Percentiles rank a stretch among this genome's conserved stretches.
Evolutionary conservation across 2,888 invertebrate genomes (phyloP).

Genomic region (Apotomis turbidana): DNA sequence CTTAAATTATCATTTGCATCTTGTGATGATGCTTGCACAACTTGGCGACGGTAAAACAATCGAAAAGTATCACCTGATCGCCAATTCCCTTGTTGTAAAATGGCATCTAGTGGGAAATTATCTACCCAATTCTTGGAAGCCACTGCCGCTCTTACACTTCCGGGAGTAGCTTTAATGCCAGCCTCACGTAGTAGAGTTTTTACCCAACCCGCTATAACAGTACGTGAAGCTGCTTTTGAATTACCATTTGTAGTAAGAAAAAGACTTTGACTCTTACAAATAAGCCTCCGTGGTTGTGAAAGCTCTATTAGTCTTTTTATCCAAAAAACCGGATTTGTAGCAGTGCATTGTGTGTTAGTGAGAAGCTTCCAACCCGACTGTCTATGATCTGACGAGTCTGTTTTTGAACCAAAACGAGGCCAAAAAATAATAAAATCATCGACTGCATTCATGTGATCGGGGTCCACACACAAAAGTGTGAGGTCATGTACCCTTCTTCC

Average conservation of each 20-base stretch:
- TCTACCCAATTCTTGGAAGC: conserved; percentile 13
- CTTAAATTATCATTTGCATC: too few species aligned
- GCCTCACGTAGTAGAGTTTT: conserved; percentile 1
- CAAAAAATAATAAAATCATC: neutral
- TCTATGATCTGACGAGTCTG: neutral
- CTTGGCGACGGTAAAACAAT: neutral
- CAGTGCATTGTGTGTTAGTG: neutral
- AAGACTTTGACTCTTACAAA: neutral
- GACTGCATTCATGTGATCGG: neutral
- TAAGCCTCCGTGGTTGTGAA: neutral
- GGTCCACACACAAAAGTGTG: neutral
- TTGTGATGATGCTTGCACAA: neutral
- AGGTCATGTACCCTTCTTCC: neutral
- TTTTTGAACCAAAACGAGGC: neutral
- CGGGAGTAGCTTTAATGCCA: conserved; percentile 10
- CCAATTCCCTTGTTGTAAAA: conserved; percentile 38
- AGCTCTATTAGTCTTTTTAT: conserved; percentile 5
- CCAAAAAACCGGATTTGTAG: neutral
- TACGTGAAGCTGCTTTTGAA: neutral
- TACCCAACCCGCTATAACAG: neutral
- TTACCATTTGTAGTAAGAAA: neutral
- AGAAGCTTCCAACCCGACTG: neutral
- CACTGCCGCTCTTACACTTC: conserved; percentile 19
- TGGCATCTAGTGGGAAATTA: conserved; percentile 26
- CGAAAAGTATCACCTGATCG: conserved; percentile 1